Evolutionary conservation across 2,888 invertebrate genomes (phyloP).

Genomic region (Athrips mouffetella): DNA sequence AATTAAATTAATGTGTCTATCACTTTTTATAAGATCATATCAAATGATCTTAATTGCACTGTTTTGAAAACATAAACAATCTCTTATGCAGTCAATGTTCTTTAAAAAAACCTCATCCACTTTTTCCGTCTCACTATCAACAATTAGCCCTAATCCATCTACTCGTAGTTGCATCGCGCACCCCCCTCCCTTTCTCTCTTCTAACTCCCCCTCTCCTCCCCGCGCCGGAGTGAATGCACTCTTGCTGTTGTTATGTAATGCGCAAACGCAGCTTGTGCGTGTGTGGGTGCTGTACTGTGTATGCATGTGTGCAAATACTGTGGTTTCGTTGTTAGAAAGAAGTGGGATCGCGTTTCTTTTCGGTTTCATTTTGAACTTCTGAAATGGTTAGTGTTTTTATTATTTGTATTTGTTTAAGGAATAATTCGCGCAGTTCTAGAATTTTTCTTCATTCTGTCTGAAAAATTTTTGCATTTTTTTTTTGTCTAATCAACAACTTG

Average conservation of each 20-base stretch:
- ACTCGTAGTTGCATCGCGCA: constrained; percentile 50
- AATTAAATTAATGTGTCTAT: no score
- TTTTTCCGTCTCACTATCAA: constrained; percentile 21
- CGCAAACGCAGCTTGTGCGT: constrained; percentile 30
- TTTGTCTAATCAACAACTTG: no score
- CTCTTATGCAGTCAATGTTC: no score
- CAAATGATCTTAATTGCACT: no score
- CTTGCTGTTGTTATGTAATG: constrained; percentile 65
- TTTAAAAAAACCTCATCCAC: not conserved
- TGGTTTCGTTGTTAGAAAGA: constrained; percentile 11
- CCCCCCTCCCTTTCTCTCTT: constrained; percentile 39
- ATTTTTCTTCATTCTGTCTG: no score
- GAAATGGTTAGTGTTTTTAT: no score
- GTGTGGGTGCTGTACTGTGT: constrained; percentile 19
- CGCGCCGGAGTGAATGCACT: constrained; percentile 65
- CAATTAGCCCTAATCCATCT: constrained; percentile 35
- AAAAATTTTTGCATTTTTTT: no score
- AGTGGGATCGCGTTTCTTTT: constrained; percentile 6
- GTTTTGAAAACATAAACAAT: no score
- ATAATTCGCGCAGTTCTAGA: no score
- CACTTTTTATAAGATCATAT: no score
- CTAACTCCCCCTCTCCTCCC: constrained; percentile 20
- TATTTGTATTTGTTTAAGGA: no score
- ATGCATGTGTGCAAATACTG: constrained; percentile 31
- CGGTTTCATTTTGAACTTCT: no score